phyloP scores from a whole-genome alignment of 2,113 vertebrate species.

The Labeo rohita region DNA sequence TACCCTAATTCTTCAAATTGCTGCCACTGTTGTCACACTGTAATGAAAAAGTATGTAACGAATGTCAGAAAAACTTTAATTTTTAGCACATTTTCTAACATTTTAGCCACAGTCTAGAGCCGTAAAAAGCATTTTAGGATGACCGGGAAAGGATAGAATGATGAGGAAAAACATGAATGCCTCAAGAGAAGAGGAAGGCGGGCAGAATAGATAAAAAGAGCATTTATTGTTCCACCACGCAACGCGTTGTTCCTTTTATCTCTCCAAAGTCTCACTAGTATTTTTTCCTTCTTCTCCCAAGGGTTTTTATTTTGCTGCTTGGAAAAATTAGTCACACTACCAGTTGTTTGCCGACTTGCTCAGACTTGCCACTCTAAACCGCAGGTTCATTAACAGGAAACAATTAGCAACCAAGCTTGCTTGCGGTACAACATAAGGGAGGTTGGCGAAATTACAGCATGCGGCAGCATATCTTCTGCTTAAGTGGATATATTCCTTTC shows the following conservation, averaged over 20 bases:
- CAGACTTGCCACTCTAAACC: conserved; percentile 37
- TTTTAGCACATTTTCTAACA: background rate
- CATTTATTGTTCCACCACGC: background rate
- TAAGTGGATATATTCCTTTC: background rate
- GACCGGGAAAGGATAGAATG: background rate
- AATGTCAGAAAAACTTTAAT: background rate
- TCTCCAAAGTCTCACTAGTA: background rate
- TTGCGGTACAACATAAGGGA: conserved; percentile 3
- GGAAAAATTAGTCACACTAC: conserved; percentile 6
- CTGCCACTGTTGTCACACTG: too few species aligned
- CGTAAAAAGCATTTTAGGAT: background rate
- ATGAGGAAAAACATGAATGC: background rate
- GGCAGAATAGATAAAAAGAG: background rate
- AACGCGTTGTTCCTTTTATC: background rate
- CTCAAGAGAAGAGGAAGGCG: background rate
- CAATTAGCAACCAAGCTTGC: conserved; percentile 25
- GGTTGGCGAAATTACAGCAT: background rate
- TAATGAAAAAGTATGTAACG: background rate
- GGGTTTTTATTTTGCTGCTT: conserved; percentile 25
- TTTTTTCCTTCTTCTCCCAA: background rate
- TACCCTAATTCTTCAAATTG: too few species aligned
- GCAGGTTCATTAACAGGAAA: conserved; percentile 36
- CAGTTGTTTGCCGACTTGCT: conserved; percentile 37
- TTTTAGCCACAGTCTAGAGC: background rate
- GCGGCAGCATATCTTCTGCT: conserved; percentile 8